Percentiles rank a stretch among this genome's conserved stretches.
Evolutionary conservation across 92 coral and sea anemone species (phyloP).

Genomic region (Phenganax subtilis): DNA sequence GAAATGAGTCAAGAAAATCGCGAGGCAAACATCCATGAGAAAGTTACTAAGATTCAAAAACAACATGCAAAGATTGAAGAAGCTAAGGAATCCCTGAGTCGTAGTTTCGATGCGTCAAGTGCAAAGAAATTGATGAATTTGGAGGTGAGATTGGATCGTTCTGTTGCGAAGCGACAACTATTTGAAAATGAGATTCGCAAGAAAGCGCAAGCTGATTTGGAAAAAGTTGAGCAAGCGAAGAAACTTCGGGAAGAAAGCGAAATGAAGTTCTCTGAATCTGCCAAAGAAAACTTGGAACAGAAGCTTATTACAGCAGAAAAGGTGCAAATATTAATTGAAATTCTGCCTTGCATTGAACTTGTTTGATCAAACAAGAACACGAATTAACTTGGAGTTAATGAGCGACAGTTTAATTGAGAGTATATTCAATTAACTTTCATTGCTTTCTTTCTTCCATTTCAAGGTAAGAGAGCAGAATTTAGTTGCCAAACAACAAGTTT

Average conservation of each 20-base stretch:
- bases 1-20: conserved; percentile 23
- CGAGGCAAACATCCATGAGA: conserved; percentile 20
- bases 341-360: too few relatives aligned
- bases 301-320: conserved; percentile 16
- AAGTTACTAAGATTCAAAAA: conserved; percentile 19
- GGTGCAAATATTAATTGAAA: too few relatives aligned
- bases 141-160: conserved; percentile 16
- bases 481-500: neutral
- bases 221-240: conserved; percentile 12
- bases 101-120: conserved; percentile 5
- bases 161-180: conserved; percentile 18
- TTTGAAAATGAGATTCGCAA: conserved; percentile 10
- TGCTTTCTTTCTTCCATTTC: too few relatives aligned
- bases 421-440: too few relatives aligned
- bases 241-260: conserved; percentile 20
- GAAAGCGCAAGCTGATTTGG: conserved; percentile 16
- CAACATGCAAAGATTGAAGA: conserved; percentile 20
- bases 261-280: conserved; percentile 12
- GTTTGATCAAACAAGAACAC: too few relatives aligned
- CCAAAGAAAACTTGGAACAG: conserved; percentile 12
- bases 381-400: too few relatives aligned
- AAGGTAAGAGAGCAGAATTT: conserved; percentile 12
- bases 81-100: neutral
- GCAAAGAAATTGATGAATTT: conserved; percentile 14
- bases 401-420: too few relatives aligned